phyloP scores from a whole-genome alignment of 2,888 invertebrate species.

The Tiliacea citrago region DNA sequence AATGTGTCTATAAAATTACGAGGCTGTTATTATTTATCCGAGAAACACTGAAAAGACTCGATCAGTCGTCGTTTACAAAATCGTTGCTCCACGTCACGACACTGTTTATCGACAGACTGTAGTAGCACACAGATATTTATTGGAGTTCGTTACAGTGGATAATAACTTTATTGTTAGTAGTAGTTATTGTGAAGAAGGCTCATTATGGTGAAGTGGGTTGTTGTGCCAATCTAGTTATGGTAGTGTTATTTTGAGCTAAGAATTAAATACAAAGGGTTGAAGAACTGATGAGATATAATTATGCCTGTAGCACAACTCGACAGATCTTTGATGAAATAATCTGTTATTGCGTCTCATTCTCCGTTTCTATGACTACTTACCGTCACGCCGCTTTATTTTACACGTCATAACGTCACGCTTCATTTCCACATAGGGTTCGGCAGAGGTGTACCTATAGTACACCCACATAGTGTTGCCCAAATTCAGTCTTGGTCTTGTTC shows the following conservation, averaged over 20 bases:
- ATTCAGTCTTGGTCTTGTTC: too few relatives aligned
- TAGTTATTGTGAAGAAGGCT: neutral
- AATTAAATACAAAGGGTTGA: neutral
- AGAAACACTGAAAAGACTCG: neutral
- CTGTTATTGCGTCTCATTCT: neutral
- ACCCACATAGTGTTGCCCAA: too few relatives aligned
- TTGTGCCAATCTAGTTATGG: neutral
- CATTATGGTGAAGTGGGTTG: conserved; percentile 1
- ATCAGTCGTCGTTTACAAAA: conserved; percentile 7
- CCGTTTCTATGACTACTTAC: neutral
- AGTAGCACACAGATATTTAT: conserved; percentile 1
- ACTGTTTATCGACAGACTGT: neutral
- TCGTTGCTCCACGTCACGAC: neutral
- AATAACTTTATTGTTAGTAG: conserved; percentile 27
- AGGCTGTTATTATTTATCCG: too few relatives aligned
- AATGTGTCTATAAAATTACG: too few relatives aligned
- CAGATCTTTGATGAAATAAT: neutral
- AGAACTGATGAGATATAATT: neutral
- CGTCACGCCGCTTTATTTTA: neutral
- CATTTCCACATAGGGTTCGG: too few relatives aligned
- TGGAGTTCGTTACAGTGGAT: neutral
- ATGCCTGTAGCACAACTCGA: neutral
- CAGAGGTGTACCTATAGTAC: too few relatives aligned
- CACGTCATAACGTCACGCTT: too few relatives aligned
- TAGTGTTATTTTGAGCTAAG: neutral